Conservation (phyloP, 2,888 invertebrate genomes). For the Mythimna albipuncta region DNA sequence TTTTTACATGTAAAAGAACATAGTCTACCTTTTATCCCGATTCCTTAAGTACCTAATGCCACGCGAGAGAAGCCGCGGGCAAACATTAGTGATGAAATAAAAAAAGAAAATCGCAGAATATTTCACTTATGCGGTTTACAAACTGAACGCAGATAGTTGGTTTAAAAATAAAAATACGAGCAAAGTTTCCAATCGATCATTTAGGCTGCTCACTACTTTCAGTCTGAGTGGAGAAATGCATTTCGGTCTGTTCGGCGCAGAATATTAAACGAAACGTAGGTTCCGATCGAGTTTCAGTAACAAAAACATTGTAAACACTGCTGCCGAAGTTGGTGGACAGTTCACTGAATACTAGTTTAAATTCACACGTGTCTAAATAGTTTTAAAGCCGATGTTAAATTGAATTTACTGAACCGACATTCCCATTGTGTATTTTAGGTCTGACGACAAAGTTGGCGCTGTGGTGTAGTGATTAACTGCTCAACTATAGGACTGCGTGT, state of each 20-base stretch:
- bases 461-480: too few relatives aligned
- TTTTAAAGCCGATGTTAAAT: conserved; percentile 1
- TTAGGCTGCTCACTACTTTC: conserved; percentile 12
- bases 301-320: conserved; percentile 17
- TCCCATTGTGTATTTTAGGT: background rate
- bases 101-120: background rate
- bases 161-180: conserved; percentile 9
- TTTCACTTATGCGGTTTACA: background rate
- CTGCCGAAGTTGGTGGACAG: background rate
- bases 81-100: background rate
- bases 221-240: background rate
- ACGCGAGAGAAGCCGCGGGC: too few relatives aligned
- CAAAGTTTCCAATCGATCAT: conserved; percentile 9
- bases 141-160: background rate
- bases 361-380: conserved; percentile 2
- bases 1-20: too few relatives aligned
- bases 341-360: conserved; percentile 6
- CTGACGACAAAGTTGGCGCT: too few relatives aligned
- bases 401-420: background rate
- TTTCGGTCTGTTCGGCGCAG: background rate
- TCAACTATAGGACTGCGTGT: too few relatives aligned
- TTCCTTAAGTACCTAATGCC: too few relatives aligned
- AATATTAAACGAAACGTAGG: conserved; percentile 21
- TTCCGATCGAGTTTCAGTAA: background rate
- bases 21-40: too few relatives aligned